phyloP scores from a whole-genome alignment of 1,140 invertebrate species.

The Atta cephalotes region DNA sequence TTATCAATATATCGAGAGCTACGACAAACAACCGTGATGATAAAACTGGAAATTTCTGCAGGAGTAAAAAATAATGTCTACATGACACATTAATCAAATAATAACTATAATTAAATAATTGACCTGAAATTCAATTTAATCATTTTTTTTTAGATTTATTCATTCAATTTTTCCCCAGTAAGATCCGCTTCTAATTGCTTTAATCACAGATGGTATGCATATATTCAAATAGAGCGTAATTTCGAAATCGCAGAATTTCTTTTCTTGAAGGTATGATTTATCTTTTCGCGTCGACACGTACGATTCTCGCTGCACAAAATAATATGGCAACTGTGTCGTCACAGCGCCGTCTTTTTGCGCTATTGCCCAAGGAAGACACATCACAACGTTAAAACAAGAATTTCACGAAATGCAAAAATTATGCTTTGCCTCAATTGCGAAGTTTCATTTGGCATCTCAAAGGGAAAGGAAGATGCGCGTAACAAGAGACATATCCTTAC shows the following conservation, averaged over 20 bases:
- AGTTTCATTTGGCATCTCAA: conserved; percentile 13
- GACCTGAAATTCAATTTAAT: background rate
- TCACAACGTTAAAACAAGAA: conserved; percentile 37
- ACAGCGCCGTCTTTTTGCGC: conserved; percentile 26
- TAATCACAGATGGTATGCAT: background rate
- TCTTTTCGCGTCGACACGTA: conserved; percentile 34
- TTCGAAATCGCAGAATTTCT: conserved; percentile 29
- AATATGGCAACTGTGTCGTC: background rate
- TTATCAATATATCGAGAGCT: background rate
- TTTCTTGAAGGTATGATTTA: conserved; percentile 31
- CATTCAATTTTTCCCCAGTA: background rate
- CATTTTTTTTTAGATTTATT: background rate
- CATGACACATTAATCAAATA: background rate
- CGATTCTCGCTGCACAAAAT: conserved; percentile 13
- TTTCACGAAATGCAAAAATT: conserved; percentile 53
- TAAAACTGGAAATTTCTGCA: background rate
- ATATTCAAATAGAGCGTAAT: background rate
- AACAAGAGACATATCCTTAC: background rate
- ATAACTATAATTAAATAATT: background rate
- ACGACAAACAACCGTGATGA: too few species aligned
- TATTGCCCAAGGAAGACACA: conserved; percentile 25
- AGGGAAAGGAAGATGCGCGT: conserved; percentile 1
- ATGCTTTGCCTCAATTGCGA: conserved; percentile 15
- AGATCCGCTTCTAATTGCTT: background rate
- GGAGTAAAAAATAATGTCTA: background rate